Percentiles rank a stretch among this genome's conserved stretches.
Evolutionary conservation across 2,888 invertebrate species (phyloP).

Genomic region (Sussaba pulchella): DNA sequence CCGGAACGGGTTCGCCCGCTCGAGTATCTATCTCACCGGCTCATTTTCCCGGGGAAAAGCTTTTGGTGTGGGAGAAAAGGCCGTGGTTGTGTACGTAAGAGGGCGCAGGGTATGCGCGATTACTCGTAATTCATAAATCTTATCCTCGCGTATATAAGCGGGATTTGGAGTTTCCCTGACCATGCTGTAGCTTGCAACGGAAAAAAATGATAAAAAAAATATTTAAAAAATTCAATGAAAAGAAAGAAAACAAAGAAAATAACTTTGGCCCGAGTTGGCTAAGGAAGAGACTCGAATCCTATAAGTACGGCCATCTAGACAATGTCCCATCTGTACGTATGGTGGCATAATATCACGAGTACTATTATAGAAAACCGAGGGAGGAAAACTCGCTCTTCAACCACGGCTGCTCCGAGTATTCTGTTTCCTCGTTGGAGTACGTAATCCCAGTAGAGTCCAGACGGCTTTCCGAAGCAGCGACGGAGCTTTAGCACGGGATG

Average conservation of each 20-base stretch:
- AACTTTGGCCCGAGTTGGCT: constrained; percentile 10
- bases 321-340: constrained; percentile 19
- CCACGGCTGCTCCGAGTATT: constrained; percentile 11
- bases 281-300: constrained; percentile 28
- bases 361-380: constrained; percentile 40
- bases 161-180: constrained; percentile 49
- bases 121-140: constrained; percentile 66
- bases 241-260: constrained; percentile 11
- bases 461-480: constrained; percentile 20
- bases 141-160: constrained; percentile 53
- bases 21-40: constrained; percentile 36
- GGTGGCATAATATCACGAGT: constrained; percentile 31
- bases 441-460: constrained; percentile 41
- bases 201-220: constrained; percentile 33
- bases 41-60: constrained; percentile 60
- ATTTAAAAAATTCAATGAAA: constrained; percentile 1
- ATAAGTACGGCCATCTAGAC: constrained; percentile 28
- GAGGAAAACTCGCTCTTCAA: constrained; percentile 43
- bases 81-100: constrained; percentile 18
- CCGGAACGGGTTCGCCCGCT: constrained; percentile 25
- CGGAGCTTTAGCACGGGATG: constrained; percentile 6
- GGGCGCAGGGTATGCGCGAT: constrained; percentile 46
- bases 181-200: neutral
- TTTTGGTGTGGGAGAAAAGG: constrained; percentile 42
- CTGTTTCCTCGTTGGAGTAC: constrained; percentile 15